Evolutionary conservation across 2,797 vertebrate species (phyloP), one percentile per base, ranked within the genome.

Genomic region (Microtus californicus): DNA sequence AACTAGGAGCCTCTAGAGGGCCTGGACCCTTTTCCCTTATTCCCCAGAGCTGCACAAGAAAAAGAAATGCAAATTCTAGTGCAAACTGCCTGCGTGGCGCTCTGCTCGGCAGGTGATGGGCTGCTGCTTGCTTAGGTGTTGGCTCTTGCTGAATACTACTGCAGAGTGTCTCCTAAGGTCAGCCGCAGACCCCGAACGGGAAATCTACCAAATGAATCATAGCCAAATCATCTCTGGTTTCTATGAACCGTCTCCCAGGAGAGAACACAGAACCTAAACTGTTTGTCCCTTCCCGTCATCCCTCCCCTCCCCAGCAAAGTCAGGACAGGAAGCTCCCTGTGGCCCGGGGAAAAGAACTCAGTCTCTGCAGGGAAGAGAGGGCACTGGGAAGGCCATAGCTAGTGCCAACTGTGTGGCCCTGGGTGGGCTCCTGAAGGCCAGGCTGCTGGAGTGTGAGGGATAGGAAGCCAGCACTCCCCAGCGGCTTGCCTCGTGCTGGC

Each of bases 401-500:
- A 86, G 79, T 77, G 43, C 54, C 91, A 67, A 40, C 96, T 86
- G 29, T 17, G 65, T 19, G 91, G 74, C 83, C 63, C 80, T 10
- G 21, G 31, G 48, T 59, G 12, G 29, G 40, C 27, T 61, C 77
- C 67, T 51, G 8, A 91, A 23, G 93, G 73, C 92, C 48, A 45
- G 51, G 77, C 45, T 54, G 78, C 94, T 0, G 1, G 90, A 56
- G 83, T 8, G 1, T 51, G 34, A 45, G 86, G 87, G 86, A 86
- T 59, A 61, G 80, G 34, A 63, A 96, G 87, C 87, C 82, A n/a
- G 82, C 0, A 1, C 83, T 93, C 95, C 34, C 59, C 78, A 95
- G 95, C 87, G 87, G 96, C 94, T 93, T 5, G 78, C 97, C 98
- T 98, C 98, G 97, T 98, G 98, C 98, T 92, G 97, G 96, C 95